These are phyloP conservation scores for Apodemia mormo DNA, from an alignment of 2,888 invertebrate species.

Conservation along the genomic window DNA sequence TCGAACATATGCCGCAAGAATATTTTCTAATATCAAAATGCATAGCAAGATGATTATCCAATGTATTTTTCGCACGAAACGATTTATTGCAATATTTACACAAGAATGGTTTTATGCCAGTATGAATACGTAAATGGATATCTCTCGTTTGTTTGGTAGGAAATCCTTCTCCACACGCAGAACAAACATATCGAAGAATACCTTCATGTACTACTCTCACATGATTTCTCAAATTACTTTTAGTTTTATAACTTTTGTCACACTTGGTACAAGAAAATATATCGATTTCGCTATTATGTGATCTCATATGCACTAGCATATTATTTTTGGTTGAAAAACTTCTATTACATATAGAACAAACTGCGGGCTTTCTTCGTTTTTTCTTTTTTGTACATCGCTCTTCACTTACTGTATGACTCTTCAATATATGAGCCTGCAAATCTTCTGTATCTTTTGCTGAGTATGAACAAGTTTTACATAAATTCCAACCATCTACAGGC, in stretches of 20 bases:
- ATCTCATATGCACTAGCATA: constrained; percentile 69
- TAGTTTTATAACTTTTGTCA: constrained; percentile 65
- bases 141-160: constrained; percentile 63
- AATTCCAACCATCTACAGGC: constrained; percentile 25
- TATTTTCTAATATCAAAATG: constrained; percentile 57
- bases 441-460: constrained; percentile 37
- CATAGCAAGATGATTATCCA: constrained; percentile 55
- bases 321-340: constrained; percentile 74
- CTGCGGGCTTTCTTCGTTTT: constrained; percentile 58
- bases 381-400: constrained; percentile 30
- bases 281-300: constrained; percentile 48
- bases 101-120: constrained; percentile 66
- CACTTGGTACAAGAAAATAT: constrained; percentile 65
- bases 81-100: constrained; percentile 67
- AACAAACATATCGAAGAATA: constrained; percentile 62
- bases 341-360: constrained; percentile 74
- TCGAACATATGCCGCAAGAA: constrained; percentile 56
- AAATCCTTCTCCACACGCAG: constrained; percentile 73
- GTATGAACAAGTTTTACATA: constrained; percentile 52
- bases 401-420: constrained; percentile 26
- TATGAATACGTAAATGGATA: constrained; percentile 66
- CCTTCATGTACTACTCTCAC: constrained; percentile 65
- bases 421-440: constrained; percentile 29
- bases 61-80: constrained; percentile 56
- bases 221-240: constrained; percentile 68